phyloP scores from a whole-genome alignment of 2,797 vertebrate species.

The Selene dorsalis region DNA sequence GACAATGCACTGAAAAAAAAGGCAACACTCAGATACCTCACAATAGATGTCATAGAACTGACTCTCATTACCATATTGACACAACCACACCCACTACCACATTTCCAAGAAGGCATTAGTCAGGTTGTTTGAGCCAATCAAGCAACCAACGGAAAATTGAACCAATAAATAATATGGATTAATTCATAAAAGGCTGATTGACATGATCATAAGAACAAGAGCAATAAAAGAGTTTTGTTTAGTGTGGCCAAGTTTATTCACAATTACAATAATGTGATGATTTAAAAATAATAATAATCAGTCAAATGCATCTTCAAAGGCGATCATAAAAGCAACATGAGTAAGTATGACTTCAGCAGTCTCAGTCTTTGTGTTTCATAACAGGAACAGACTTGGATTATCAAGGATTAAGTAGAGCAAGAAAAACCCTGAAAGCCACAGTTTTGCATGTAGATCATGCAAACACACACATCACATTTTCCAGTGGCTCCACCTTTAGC shows the following conservation, averaged over 20 bases:
- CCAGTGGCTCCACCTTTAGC: neutral
- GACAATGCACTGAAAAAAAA: neutral
- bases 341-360: neutral
- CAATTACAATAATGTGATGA: no score
- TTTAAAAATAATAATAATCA: no score
- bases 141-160: neutral
- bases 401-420: neutral
- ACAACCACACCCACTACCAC: neutral
- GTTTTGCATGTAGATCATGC: neutral
- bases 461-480: constrained; percentile 5
- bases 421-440: constrained; percentile 2
- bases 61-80: neutral
- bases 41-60: neutral
- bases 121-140: neutral
- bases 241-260: no score
- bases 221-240: no score
- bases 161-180: no score
- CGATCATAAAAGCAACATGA: no score
- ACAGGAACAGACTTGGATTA: neutral
- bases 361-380: neutral
- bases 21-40: neutral
- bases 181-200: no score
- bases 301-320: no score
- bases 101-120: neutral
- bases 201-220: no score